phyloP scores from a whole-genome alignment of 2,888 invertebrate species.

The Tetragnatha montana region DNA sequence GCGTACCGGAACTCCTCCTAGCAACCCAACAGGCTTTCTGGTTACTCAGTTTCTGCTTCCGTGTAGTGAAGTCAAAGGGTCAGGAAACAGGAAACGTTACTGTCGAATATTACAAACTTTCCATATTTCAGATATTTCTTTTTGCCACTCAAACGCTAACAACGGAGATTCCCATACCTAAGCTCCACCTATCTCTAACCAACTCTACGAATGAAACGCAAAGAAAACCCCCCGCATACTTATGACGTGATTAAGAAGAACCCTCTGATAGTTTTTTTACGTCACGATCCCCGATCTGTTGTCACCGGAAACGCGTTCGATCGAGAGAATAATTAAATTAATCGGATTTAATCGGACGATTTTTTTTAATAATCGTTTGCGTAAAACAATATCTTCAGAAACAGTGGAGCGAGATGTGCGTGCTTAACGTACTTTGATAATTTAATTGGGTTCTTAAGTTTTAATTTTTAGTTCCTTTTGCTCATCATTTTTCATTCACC shows the following conservation, averaged over 20 bases:
- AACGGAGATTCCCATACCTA: too few relatives aligned
- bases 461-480: not conserved
- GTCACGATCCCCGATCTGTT: constrained; percentile 2
- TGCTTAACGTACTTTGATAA: not conserved
- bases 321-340: constrained; percentile 25
- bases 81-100: too few relatives aligned
- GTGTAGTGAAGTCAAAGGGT: too few relatives aligned
- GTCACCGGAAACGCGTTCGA: constrained; percentile 17
- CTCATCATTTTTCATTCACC: not conserved
- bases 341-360: not conserved
- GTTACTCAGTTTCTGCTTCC: too few relatives aligned
- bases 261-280: not conserved
- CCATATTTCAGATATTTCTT: too few relatives aligned
- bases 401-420: not conserved
- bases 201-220: too few relatives aligned
- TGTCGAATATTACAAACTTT: too few relatives aligned
- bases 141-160: too few relatives aligned
- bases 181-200: too few relatives aligned
- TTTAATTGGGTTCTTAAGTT: not conserved
- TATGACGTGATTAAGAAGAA: not conserved
- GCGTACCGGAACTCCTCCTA: too few relatives aligned
- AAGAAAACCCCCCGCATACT: not conserved
- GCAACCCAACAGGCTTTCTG: too few relatives aligned
- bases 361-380: not conserved
- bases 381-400: not conserved